Percentiles rank a stretch among this genome's conserved stretches.
Evolutionary conservation across 2,797 vertebrate genomes (phyloP).

Genomic region (Cryptoprocta ferox): DNA sequence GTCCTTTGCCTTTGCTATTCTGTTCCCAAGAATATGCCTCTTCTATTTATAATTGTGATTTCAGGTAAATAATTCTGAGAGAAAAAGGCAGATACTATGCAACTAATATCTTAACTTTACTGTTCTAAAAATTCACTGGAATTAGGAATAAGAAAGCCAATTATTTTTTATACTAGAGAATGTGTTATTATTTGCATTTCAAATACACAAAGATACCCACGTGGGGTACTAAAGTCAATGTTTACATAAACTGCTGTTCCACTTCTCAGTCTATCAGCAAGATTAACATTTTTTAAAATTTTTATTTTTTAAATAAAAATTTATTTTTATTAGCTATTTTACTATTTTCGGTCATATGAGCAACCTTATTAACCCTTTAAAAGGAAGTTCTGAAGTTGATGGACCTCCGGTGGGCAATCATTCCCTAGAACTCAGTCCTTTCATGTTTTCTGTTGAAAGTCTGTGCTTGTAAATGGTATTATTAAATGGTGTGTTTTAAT

Average conservation of each 20-base stretch:
- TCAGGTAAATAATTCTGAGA: conserved; percentile 28
- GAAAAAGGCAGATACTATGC: neutral
- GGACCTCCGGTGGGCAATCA: neutral
- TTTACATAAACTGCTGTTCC: conserved; percentile 56
- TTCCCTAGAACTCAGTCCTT: conserved; percentile 10
- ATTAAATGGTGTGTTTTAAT: conserved; percentile 67
- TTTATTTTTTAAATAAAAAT: no score
- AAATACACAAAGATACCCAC: neutral
- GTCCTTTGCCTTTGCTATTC: neutral
- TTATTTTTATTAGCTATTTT: no score
- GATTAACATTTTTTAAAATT: conserved; percentile 72
- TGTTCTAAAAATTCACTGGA: neutral
- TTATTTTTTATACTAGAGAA: conserved; percentile 26
- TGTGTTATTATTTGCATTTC: neutral
- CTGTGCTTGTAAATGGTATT: conserved; percentile 53
- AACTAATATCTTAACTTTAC: neutral
- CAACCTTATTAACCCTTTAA: conserved; percentile 35
- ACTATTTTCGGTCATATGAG: neutral
- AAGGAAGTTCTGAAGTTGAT: conserved; percentile 24
- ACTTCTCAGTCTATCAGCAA: conserved; percentile 36
- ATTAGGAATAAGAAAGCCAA: conserved; percentile 19
- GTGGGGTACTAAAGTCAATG: neutral
- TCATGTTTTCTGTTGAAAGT: conserved; percentile 63
- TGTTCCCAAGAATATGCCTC: neutral
- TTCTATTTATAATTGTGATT: conserved; percentile 41